These are phyloP conservation scores for Hofmannophila pseudospretella DNA, from an alignment of 2,888 invertebrate species.

Conservation along the genomic window DNA sequence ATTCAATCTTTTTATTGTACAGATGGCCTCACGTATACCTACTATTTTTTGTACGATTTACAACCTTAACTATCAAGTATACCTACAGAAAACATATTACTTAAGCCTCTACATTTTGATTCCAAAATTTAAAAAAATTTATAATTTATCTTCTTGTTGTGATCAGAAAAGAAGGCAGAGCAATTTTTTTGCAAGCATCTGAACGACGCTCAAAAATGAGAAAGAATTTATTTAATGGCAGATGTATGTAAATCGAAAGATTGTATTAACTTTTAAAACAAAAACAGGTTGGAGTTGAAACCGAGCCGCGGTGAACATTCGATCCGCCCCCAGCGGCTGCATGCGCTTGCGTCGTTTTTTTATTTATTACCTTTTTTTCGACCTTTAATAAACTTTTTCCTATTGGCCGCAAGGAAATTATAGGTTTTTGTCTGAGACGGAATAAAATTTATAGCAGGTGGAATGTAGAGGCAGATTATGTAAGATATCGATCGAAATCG, in stretches of 20 bases:
- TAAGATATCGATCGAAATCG: constrained; percentile 42
- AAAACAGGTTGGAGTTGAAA: constrained; percentile 57
- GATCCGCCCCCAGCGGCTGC: constrained; percentile 62
- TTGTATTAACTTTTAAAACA: constrained; percentile 38
- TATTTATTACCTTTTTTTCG: constrained; percentile 45
- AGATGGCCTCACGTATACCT: no score
- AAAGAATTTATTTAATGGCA: constrained; percentile 2
- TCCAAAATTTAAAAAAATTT: no score
- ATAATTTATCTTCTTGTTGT: no score
- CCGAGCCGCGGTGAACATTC: constrained; percentile 43
- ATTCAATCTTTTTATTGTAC: no score
- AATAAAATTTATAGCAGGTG: constrained; percentile 74
- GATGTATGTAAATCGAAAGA: constrained; percentile 7
- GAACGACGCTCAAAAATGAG: no score
- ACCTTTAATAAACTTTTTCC: constrained; percentile 68
- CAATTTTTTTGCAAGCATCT: no score
- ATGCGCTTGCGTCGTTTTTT: constrained; percentile 41
- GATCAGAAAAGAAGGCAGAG: no score
- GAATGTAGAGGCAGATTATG: constrained; percentile 37
- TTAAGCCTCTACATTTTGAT: no score
- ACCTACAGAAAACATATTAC: no score
- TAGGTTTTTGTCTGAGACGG: constrained; percentile 43
- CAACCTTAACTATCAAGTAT: no score
- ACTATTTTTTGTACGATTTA: no score
- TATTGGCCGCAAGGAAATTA: constrained; percentile 69